Evolutionary conservation across 2,888 invertebrate genomes (phyloP).

Genomic region (Spialia ferax): DNA sequence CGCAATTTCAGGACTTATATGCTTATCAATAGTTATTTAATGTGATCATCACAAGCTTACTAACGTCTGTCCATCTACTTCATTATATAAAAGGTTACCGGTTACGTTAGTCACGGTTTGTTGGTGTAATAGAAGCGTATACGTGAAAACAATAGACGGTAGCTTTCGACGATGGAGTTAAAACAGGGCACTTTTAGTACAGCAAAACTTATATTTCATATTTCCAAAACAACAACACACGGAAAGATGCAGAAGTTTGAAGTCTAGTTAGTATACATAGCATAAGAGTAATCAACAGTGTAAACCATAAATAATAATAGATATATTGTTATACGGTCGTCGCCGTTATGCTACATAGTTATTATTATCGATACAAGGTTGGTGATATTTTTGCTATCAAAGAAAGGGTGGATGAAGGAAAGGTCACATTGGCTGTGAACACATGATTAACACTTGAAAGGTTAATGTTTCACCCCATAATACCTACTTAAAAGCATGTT

Average conservation of each 20-base stretch:
- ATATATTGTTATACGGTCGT: constrained; percentile 25
- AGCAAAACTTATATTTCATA: not conserved
- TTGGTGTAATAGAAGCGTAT: constrained; percentile 18
- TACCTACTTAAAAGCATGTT: constrained; percentile 17
- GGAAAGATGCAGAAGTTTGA: not conserved
- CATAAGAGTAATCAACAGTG: not conserved
- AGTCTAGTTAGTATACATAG: not conserved
- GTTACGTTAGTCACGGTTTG: constrained; percentile 41
- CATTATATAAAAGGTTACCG: constrained; percentile 55
- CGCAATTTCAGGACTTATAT: not conserved
- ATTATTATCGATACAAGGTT: constrained; percentile 55
- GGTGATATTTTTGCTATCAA: constrained; percentile 65
- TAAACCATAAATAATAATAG: not conserved
- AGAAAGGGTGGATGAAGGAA: constrained; percentile 63
- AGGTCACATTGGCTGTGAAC: constrained; percentile 51
- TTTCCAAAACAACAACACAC: not conserved
- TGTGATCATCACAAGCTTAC: not conserved
- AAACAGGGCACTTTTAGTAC: not conserved
- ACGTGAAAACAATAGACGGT: not conserved
- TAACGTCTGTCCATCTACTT: constrained; percentile 20
- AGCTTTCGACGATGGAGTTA: not conserved
- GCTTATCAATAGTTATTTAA: not conserved
- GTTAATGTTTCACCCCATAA: constrained; percentile 24
- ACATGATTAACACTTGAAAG: constrained; percentile 43
- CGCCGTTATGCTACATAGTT: constrained; percentile 21